Evolutionary conservation across 2,797 vertebrate genomes (phyloP), one percentile per base, ranked within the genome.

Genomic region (Sebastes melanostomus): DNA sequence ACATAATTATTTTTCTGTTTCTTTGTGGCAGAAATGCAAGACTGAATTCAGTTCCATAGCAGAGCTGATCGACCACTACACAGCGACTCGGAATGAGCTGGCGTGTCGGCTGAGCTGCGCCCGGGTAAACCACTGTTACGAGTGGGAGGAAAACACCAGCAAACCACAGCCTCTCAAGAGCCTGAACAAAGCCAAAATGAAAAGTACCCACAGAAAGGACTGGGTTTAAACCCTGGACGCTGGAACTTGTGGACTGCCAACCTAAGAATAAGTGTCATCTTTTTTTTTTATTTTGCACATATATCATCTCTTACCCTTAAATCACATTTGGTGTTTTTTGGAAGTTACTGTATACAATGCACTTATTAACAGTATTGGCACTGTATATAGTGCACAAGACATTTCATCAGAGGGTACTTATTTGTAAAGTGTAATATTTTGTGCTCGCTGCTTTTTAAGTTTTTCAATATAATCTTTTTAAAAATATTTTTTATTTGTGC

Each of bases 101-200:
- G 96, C 96, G 74, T 97, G 95, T 75, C 90, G 82, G 32, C 91
- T 99, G 75, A 95, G 90, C 89, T 94, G 92, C 2, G 96, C 97
- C 11, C 95, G 96, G 1, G 88, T 97, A 38, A 99, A 99, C 92
- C 98, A 97, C 59, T 92, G 95, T 85, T 98, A 98, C 0, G 97
- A 99, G 92, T 96, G 96, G 90, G 96, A 92, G 77, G 98, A 99
- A 95, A 96, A 67, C 3, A 36, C n/a, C 67, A 38, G 60, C 14
- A 76, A 74, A 7, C 63, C 36, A 54, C 85, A 83, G 22, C 59
- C 62, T 0, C 79, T 25, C 50, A 88, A 82, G 71, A 84, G 77
- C 72, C 60, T 20, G 18, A 89, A 60, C 38, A 86, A 79, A 85
- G 58, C 61, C 70, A 60, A 66, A 36, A 8, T 63, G 0, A 84